Evolutionary conservation across 2,113 vertebrate genomes (phyloP).

Genomic region (Rhabdornis inornatus): DNA sequence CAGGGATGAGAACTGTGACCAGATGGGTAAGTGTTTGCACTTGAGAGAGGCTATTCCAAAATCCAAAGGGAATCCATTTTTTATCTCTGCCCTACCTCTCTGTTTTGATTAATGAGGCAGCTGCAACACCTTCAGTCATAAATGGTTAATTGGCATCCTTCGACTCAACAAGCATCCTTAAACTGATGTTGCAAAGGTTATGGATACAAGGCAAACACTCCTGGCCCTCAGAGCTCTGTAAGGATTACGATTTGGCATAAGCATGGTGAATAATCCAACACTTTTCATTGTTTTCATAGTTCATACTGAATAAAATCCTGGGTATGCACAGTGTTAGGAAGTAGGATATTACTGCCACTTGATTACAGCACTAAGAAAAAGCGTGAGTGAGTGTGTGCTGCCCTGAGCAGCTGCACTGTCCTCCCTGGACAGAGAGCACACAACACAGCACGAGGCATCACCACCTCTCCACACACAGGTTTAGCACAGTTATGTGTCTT

Average conservation of each 20-base stretch:
- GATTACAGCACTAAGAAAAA: neutral
- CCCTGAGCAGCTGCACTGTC: neutral
- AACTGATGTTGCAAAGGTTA: neutral
- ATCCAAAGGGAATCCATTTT: neutral
- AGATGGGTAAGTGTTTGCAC: neutral
- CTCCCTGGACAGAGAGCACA: neutral
- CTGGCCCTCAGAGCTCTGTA: neutral
- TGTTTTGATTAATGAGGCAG: neutral
- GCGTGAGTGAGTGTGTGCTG: neutral
- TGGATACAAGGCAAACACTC: neutral
- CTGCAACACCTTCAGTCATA: neutral
- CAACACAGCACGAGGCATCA: neutral
- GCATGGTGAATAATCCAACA: neutral
- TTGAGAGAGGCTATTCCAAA: neutral
- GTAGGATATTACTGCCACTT: neutral
- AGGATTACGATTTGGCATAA: neutral
- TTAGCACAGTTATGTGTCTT: neutral
- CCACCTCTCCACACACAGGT: neutral
- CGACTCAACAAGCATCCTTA: neutral
- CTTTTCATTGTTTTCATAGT: neutral
- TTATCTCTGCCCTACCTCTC: neutral
- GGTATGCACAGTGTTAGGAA: slow-evolving; percentile 7
- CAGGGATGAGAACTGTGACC: neutral
- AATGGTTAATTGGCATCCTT: neutral
- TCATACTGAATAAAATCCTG: neutral